Percentiles rank a stretch among this genome's conserved stretches.
Evolutionary conservation across 92 coral and sea anemone genomes (phyloP).

Genomic region (Epizoanthus rinbou): DNA sequence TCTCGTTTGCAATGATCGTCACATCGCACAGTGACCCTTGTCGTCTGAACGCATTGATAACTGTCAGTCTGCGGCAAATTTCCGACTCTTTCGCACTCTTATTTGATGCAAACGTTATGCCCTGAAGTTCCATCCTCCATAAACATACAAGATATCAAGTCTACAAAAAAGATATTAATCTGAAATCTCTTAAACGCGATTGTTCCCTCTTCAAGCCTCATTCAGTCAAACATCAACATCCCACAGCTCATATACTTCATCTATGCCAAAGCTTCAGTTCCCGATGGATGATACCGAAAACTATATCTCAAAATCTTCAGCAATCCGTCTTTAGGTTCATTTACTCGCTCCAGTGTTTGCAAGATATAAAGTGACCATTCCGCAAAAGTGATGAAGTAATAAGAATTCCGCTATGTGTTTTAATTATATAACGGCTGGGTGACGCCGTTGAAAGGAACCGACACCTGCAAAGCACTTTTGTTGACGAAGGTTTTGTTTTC

Average conservation of each 20-base stretch:
- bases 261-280: conserved; percentile 15
- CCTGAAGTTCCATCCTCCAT: conserved; percentile 27
- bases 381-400: not conserved
- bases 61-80: conserved; percentile 34
- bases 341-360: not conserved
- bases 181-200: not conserved
- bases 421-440: not conserved
- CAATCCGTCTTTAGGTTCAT: not conserved
- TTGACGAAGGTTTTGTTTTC: not conserved
- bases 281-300: not conserved
- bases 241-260: not conserved
- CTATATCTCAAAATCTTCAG: too few relatives aligned
- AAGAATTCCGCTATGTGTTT: not conserved
- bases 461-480: not conserved
- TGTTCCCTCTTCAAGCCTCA: not conserved
- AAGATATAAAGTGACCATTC: not conserved
- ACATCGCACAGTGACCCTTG: conserved; percentile 36
- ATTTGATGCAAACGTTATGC: conserved; percentile 33
- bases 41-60: conserved; percentile 29
- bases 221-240: conserved; percentile 21
- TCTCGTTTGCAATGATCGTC: conserved; percentile 36
- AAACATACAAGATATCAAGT: not conserved
- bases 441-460: not conserved
- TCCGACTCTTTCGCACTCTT: conserved; percentile 43
- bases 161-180: not conserved